Evolutionary conservation across 2,113 vertebrate species (phyloP).

Genomic region (Aythya baeri): DNA sequence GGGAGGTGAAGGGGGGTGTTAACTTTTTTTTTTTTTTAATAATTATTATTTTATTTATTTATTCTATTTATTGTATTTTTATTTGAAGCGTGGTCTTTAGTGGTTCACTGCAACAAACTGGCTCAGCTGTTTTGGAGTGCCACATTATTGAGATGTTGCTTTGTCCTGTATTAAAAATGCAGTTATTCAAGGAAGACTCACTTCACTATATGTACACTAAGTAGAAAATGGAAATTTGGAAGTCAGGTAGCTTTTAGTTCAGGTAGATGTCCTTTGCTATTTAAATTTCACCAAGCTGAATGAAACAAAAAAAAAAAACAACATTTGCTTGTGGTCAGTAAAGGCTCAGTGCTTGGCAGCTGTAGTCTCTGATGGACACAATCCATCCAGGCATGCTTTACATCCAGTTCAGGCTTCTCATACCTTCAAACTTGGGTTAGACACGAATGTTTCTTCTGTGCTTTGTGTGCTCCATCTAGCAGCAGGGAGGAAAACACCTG

Average conservation of each 20-base stretch:
- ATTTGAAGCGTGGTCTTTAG: not conserved
- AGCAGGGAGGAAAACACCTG: not conserved
- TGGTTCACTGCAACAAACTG: not conserved
- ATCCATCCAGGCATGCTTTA: accelerated
- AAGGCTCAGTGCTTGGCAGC: not conserved
- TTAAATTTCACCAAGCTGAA: not conserved
- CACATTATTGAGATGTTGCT: not conserved
- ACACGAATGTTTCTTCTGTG: not conserved
- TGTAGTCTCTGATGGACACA: not conserved
- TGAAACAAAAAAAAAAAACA: not conserved
- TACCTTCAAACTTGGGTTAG: not conserved
- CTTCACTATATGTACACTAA: not conserved
- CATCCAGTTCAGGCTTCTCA: not conserved
- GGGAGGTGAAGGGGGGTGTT: too few relatives aligned
- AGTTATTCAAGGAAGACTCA: not conserved
- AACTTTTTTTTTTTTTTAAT: too few relatives aligned
- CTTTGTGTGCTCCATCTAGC: not conserved
- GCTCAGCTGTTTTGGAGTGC: not conserved
- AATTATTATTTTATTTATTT: too few relatives aligned
- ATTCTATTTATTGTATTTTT: too few relatives aligned
- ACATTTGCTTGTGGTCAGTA: not conserved
- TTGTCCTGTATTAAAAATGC: not conserved
- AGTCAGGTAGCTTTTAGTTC: not conserved
- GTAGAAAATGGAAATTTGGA: not conserved
- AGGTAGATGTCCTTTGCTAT: not conserved